A percentile compares a stretch with the other conserved stretches of the same genome.
These are phyloP conservation scores for Zosterops borbonicus DNA, from an alignment of 2,113 vertebrate genomes.

Conservation along the genomic window DNA sequence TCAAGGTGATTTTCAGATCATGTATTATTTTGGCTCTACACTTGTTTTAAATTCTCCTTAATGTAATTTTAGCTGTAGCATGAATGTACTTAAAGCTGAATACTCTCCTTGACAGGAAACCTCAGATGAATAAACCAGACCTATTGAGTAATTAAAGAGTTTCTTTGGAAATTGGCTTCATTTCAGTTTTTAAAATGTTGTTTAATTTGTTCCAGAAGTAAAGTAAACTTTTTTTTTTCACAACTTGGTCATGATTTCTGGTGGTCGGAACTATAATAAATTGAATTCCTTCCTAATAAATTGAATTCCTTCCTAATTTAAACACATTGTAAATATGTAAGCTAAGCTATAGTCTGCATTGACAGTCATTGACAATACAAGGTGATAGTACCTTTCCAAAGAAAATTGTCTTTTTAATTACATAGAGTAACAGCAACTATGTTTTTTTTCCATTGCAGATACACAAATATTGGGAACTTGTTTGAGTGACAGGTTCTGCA, in stretches of 20 bases:
- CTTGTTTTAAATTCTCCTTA: constrained; percentile 1
- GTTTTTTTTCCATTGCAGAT: neutral
- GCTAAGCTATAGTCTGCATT: neutral
- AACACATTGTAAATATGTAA: neutral
- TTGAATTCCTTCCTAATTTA: neutral
- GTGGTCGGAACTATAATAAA: neutral
- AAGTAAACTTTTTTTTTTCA: constrained; percentile 21
- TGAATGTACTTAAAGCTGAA: neutral
- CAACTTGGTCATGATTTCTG: neutral
- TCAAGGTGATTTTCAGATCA: neutral
- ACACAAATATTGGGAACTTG: neutral
- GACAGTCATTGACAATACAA: neutral
- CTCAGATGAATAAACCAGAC: neutral
- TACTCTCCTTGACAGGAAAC: neutral
- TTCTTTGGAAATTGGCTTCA: constrained; percentile 3
- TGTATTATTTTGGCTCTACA: neutral
- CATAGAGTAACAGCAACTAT: neutral
- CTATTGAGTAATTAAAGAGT: neutral
- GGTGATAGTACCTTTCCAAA: neutral
- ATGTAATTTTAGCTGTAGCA: neutral
- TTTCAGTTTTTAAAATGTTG: constrained; percentile 18
- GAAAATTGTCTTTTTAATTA: neutral
- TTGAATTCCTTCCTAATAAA: neutral
- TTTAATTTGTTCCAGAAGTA: constrained; percentile 22
- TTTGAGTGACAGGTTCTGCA: neutral